Conservation (phyloP, 2,113 vertebrate species). For the Pagrus major region DNA sequence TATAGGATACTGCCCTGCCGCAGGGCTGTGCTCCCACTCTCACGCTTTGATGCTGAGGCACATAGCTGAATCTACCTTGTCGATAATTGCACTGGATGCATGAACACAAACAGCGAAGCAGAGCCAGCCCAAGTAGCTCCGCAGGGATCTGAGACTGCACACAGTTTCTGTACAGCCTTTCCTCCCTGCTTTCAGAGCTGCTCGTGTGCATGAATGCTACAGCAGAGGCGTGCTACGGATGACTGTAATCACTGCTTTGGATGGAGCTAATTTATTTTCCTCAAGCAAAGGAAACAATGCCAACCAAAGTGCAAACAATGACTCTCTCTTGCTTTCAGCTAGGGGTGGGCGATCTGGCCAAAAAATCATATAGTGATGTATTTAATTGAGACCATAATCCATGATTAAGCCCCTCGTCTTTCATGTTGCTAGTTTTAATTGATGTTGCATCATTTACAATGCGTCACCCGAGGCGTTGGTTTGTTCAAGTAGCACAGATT, state of each 20-base stretch:
- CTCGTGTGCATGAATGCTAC: slow-evolving; percentile 23
- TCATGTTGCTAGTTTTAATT: too few relatives aligned
- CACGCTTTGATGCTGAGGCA: slow-evolving; percentile 78
- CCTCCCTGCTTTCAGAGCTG: slow-evolving; percentile 1
- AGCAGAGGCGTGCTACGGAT: slow-evolving; percentile 5
- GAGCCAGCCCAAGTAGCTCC: slow-evolving; percentile 44
- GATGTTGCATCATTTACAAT: too few relatives aligned
- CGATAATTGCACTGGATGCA: slow-evolving; percentile 58
- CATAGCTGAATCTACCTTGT: slow-evolving; percentile 68
- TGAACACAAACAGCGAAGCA: slow-evolving; percentile 45
- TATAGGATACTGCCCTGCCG: slow-evolving; percentile 48
- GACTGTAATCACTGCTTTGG: slow-evolving; percentile 8
- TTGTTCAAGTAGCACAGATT: too few relatives aligned
- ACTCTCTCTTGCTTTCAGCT: too few relatives aligned
- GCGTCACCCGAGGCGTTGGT: too few relatives aligned
- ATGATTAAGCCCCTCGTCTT: too few relatives aligned
- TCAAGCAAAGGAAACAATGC: too few relatives aligned
- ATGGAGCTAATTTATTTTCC: neutral
- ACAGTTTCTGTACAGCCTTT: slow-evolving; percentile 26
- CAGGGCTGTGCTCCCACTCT: slow-evolving; percentile 53
- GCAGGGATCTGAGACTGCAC: slow-evolving; percentile 58
- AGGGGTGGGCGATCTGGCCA: too few relatives aligned
- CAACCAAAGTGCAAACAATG: too few relatives aligned
- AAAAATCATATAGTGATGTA: too few relatives aligned
- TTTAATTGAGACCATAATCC: too few relatives aligned